Evolutionary conservation across 1,140 invertebrate genomes (phyloP).

Genomic region (Bombus picipes): DNA sequence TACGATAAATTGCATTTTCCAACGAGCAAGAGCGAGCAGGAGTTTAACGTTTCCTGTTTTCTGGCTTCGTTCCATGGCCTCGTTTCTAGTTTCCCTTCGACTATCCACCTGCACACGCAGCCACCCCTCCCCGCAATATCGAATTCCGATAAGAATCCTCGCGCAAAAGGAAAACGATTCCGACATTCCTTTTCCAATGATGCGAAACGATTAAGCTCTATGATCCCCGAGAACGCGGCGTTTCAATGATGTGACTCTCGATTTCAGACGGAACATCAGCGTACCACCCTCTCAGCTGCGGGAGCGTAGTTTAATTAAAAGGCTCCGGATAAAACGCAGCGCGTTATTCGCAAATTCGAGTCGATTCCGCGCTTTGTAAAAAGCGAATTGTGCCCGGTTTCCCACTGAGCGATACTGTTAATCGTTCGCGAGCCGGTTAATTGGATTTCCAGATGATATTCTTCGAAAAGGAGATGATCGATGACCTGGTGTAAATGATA

Average conservation of each 20-base stretch:
- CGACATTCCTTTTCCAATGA: conserved; percentile 69
- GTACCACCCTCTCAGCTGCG: neutral
- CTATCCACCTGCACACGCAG: conserved; percentile 20
- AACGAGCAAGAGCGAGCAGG: conserved; percentile 58
- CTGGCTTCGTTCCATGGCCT: conserved; percentile 76
- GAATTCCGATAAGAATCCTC: conserved; percentile 78
- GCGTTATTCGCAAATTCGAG: conserved; percentile 3
- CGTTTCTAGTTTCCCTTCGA: conserved; percentile 5
- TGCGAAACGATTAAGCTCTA: conserved; percentile 61
- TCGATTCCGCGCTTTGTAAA: neutral
- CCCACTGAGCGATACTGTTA: neutral
- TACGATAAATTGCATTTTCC: conserved; percentile 79
- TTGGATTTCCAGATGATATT: conserved; percentile 13
- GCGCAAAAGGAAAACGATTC: conserved; percentile 59
- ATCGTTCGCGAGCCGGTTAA: neutral
- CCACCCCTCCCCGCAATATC: conserved; percentile 63
- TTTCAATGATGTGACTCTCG: conserved; percentile 40
- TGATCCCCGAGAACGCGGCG: conserved; percentile 31
- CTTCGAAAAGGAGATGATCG: neutral
- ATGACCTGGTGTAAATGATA: neutral
- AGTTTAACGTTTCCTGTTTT: conserved; percentile 72
- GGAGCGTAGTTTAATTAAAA: conserved; percentile 43
- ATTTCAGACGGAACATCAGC: conserved; percentile 20
- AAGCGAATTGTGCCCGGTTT: neutral
- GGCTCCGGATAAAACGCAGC: conserved; percentile 15